Conservation (phyloP, 2,113 vertebrate species). For the Zosterops lateralis region DNA sequence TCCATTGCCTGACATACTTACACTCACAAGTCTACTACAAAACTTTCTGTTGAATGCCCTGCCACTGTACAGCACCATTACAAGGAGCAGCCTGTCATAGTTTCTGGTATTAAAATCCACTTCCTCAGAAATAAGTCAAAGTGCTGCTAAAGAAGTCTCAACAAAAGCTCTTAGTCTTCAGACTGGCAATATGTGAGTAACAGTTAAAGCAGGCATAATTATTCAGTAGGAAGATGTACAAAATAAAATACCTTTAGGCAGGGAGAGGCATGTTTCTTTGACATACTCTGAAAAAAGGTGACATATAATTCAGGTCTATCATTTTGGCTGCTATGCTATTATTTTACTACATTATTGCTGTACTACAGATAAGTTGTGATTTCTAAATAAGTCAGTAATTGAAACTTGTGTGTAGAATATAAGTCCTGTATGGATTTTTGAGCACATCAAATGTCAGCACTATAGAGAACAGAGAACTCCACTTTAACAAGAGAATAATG, state of each 20-base stretch:
- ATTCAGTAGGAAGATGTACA: not conserved
- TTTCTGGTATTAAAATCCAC: not conserved
- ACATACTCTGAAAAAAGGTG: not conserved
- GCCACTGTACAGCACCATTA: not conserved
- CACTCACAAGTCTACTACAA: not conserved
- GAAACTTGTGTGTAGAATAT: not conserved
- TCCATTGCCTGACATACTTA: not conserved
- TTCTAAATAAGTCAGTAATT: not conserved
- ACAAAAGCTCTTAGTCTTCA: not conserved
- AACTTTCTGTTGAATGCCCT: not conserved
- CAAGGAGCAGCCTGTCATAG: not conserved
- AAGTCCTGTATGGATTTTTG: not conserved
- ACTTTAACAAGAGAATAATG: not conserved
- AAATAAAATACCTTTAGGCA: not conserved
- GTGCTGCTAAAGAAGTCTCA: not conserved
- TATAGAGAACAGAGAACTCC: not conserved
- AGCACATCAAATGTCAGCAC: not conserved
- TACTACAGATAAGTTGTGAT: not conserved
- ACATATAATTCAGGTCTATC: not conserved
- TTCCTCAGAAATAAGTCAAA: slow-evolving; percentile 21
- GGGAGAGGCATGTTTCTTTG: not conserved
- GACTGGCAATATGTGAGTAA: not conserved
- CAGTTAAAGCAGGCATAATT: not conserved
- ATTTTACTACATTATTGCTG: not conserved
- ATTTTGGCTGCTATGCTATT: not conserved